phyloP scores from a whole-genome alignment of 2,888 invertebrate genomes.

The Cacoxenus indagator region DNA sequence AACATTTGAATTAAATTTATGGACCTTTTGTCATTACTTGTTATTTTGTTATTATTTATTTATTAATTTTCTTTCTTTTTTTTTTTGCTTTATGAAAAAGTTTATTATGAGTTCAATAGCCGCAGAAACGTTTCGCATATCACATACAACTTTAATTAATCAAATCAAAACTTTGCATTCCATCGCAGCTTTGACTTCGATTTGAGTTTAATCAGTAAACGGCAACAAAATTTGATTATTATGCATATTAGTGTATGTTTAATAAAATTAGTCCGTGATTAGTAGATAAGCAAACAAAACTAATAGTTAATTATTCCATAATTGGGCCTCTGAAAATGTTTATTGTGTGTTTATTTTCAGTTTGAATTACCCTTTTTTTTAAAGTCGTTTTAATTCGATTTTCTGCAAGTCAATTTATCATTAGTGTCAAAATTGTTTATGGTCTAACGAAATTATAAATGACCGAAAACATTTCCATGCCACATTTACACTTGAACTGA shows the following conservation, averaged over 20 bases:
- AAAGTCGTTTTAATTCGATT: background rate
- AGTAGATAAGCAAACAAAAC: background rate
- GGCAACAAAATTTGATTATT: background rate
- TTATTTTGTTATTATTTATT: background rate
- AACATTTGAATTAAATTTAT: constrained; percentile 4
- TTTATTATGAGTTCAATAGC: constrained; percentile 11
- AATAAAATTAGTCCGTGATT: background rate
- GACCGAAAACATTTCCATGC: background rate
- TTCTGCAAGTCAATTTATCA: background rate
- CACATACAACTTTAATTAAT: constrained; percentile 11
- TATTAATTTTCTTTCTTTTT: background rate
- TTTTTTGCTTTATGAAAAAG: background rate
- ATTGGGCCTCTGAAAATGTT: background rate
- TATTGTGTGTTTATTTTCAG: background rate
- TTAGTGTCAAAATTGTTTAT: background rate
- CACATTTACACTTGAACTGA: too few species aligned
- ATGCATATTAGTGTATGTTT: background rate
- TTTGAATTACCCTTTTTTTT: background rate
- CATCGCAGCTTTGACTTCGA: background rate
- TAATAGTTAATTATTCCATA: constrained; percentile 5
- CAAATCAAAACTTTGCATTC: too few species aligned
- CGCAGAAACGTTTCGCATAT: constrained; percentile 8
- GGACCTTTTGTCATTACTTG: background rate
- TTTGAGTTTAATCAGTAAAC: constrained; percentile 2
- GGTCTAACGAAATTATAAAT: background rate